Evolutionary conservation across 2,888 invertebrate genomes (phyloP), one percentile per base, ranked within the genome.

Genomic region (Agrotis segetum): DNA sequence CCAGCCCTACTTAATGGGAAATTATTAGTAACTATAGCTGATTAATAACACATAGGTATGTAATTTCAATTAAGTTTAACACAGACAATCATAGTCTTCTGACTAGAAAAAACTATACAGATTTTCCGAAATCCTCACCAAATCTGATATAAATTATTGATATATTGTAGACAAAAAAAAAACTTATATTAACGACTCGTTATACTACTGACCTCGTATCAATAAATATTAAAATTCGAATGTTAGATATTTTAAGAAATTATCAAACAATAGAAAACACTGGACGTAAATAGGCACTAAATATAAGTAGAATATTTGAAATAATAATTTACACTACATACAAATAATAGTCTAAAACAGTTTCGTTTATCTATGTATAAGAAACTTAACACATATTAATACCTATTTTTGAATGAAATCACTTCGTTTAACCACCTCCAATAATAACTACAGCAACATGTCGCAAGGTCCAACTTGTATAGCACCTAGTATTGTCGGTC

Each of bases 401-500:
- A 95, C 92, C 94, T 94, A 94, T 92, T 89, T 91, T 92, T 91
- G 87, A 92, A 91, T 92, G 83, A 89, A 92, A 93, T 94, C 93
- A 95, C 93, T 92, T 93, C 89, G 87, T 84, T 91, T 85, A 90
- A 92, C 92, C 93, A 92, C 89, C 89, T 93, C 91, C 89, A 92
- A 89, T 92, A 93, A 92, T 90, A 92, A 93, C 92, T 93, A 93
- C 88, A 92, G 92, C 90, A 95, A 93, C 92, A 89, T 92, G 92
- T 94, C 91, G 94, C 93, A 94, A 94, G 93, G 93, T 95, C 94
- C 94, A 93, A 93, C 93, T 91, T 93, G 92, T 92, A 91, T 95
- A 96, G 96, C 96, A 96, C 96, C 96, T 95, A 95, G 94, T 96
- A 96, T 96, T 96, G 96, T 96, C 96, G 95, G 93, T 95, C 94